A percentile compares a stretch with the other conserved stretches of the same genome.
These are phyloP conservation scores for Zaprionus africanus DNA, from an alignment of 1,140 invertebrate genomes.

Conservation along the genomic window DNA sequence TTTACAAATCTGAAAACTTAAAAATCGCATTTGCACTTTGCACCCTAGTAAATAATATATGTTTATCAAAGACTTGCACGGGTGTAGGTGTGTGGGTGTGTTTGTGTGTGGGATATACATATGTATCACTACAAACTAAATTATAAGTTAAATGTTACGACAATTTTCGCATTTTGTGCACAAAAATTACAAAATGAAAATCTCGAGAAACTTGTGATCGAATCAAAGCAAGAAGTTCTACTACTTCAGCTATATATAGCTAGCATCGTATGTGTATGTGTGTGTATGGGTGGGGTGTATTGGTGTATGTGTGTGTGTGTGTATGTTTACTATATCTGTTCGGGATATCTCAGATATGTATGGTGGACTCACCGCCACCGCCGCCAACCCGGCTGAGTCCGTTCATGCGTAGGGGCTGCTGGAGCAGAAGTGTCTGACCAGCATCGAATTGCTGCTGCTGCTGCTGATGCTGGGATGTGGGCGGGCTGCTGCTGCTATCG, in stretches of 20 bases:
- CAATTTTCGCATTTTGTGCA: slow-evolving; percentile 18
- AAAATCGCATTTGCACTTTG: slow-evolving; percentile 37
- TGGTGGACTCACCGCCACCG: slow-evolving; percentile 84
- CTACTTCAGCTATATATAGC: slow-evolving; percentile 9
- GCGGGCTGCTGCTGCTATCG: slow-evolving; percentile 68
- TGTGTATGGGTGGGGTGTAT: slow-evolving; percentile 6
- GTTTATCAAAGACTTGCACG: slow-evolving; percentile 10
- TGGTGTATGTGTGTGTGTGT: slow-evolving; percentile 17
- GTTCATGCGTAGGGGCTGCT: slow-evolving; percentile 76
- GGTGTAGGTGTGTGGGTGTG: not conserved
- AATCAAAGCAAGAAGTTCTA: slow-evolving; percentile 2
- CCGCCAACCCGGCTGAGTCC: slow-evolving; percentile 74
- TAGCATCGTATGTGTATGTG: slow-evolving; percentile 14
- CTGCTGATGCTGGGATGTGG: slow-evolving; percentile 47
- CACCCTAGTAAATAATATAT: slow-evolving; percentile 27
- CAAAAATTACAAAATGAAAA: slow-evolving; percentile 11
- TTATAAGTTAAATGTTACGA: slow-evolving; percentile 4
- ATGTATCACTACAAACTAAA: slow-evolving; percentile 1
- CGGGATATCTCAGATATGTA: slow-evolving; percentile 69
- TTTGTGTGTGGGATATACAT: not conserved
- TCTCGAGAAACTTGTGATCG: slow-evolving; percentile 5
- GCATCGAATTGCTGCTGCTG: slow-evolving; percentile 12
- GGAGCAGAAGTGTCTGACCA: slow-evolving; percentile 47
- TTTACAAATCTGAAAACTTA: slow-evolving; percentile 35
- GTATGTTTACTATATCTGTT: not conserved